Base-by-base conservation (phyloP, 2,888 invertebrate genomes). In the Tetrapedia diversipes region DNA sequence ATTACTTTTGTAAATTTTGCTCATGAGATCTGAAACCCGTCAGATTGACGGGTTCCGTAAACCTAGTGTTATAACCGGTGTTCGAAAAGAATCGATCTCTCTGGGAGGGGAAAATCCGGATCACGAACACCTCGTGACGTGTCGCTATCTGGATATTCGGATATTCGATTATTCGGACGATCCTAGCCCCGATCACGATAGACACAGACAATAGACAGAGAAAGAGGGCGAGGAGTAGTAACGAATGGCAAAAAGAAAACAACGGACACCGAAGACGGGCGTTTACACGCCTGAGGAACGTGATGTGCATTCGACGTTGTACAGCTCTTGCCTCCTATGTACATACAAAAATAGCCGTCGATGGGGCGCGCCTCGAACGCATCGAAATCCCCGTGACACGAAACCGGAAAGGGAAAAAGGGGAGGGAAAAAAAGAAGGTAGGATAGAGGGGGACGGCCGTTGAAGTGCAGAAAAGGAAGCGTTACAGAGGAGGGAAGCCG, bases 251-350 rank as follows among this genome's bases (percentile, higher is more conserved):
- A 71, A 60, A n/a, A n/a, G n/a, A n/a, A 63, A 63, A 75, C 59
- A 75, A 76, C 60, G 66, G 49, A 69, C 77, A 83, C 59, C 71
- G 75, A 76, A 74, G 75, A 81, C 75, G 73, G 70, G 81, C 76
- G 74, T 82, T 71, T 77, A 77, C 77, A 67, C 82, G 65, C 72
- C 49, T 73, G 74, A 74, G 70, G 67, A 74, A 80, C 75, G 75
- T 77, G 77, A 80, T 67, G 69, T 65, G 84, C 81, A 81, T 84
- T 83, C 76, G 82, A 83, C 84, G 81, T 86, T 85, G 84, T 82
- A 77, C 64, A 75, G 79, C 59, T 59, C 47, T 78, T 80, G 43
- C 64, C 80, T 79, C 69, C 27, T 83, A 81, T 83, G 70, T 85
- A 84, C 79, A 81, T 80, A 83, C 81, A 80, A 80, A 84, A 83